A percentile compares a stretch with the other conserved stretches of the same genome.
These are phyloP conservation scores for Cordilura impudica DNA, from an alignment of 2,888 invertebrate genomes.

Conservation along the genomic window DNA sequence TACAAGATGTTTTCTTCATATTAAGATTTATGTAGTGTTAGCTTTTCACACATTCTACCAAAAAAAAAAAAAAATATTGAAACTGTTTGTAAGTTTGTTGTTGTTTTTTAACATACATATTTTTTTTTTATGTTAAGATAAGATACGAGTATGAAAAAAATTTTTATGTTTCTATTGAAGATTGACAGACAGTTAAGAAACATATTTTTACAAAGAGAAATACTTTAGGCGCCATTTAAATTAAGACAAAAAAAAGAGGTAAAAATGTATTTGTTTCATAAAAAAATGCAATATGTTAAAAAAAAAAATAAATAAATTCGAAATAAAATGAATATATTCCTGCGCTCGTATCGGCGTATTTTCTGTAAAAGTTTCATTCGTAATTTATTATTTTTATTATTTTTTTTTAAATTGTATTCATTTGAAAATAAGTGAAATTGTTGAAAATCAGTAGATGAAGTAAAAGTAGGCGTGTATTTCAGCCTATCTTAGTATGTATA, in stretches of 20 bases:
- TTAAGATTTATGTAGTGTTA: conserved; percentile 47
- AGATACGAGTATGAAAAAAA: not conserved
- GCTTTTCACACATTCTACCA: conserved; percentile 30
- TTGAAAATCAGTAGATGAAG: too few species aligned
- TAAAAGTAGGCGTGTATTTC: too few species aligned
- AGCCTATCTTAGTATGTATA: too few species aligned
- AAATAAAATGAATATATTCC: too few species aligned
- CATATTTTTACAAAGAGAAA: not conserved
- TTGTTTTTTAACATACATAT: not conserved
- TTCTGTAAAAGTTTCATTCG: too few species aligned
- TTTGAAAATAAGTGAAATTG: too few species aligned
- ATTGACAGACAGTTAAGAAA: not conserved
- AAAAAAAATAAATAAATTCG: too few species aligned
- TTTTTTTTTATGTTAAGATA: conserved; percentile 7
- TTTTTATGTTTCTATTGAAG: not conserved
- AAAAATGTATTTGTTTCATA: not conserved
- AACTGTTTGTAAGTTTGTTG: not conserved
- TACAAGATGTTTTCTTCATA: conserved; percentile 19
- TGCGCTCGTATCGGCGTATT: too few species aligned
- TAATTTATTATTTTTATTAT: too few species aligned
- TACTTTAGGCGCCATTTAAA: not conserved
- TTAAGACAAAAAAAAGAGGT: not conserved
- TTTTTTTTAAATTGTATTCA: too few species aligned
- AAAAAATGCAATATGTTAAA: too few species aligned
- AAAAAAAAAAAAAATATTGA: not conserved